A percentile compares a stretch with the other conserved stretches of the same genome.
phyloP scores from a whole-genome alignment of 1,140 invertebrate genomes.

The Chelonus insularis region DNA sequence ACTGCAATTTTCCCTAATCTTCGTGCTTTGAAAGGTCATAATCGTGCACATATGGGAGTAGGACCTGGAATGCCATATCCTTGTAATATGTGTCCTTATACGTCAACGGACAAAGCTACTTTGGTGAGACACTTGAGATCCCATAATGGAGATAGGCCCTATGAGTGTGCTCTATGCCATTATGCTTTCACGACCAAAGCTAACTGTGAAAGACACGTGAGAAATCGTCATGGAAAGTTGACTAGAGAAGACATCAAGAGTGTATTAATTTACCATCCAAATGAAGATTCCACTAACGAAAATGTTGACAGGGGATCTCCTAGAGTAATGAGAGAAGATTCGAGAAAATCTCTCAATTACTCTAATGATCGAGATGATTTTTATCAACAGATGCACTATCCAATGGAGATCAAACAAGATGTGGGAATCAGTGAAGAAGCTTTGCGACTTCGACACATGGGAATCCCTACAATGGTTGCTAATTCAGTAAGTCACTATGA shows the following conservation, averaged over 20 bases:
- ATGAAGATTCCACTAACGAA: constrained; percentile 77
- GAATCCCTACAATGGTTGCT: constrained; percentile 9
- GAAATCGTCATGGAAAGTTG: constrained; percentile 85
- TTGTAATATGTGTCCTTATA: constrained; percentile 91
- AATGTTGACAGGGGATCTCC: constrained; percentile 63
- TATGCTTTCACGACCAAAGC: constrained; percentile 96
- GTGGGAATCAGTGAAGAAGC: constrained; percentile 11
- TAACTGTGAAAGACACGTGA: constrained; percentile 86
- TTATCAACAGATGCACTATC: background rate
- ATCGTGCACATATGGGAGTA: constrained; percentile 74
- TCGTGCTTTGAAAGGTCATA: constrained; percentile 88
- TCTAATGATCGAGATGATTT: background rate
- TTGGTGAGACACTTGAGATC: constrained; percentile 86
- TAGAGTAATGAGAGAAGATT: constrained; percentile 45
- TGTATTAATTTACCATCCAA: constrained; percentile 83
- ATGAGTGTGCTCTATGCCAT: constrained; percentile 90
- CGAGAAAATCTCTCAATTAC: constrained; percentile 37
- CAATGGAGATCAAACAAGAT: background rate
- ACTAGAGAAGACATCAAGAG: constrained; percentile 84
- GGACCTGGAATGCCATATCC: constrained; percentile 75
- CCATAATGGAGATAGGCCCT: constrained; percentile 93
- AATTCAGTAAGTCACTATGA: constrained; percentile 29
- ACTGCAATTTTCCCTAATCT: constrained; percentile 82
- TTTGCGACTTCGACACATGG: constrained; percentile 15
- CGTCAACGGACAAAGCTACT: constrained; percentile 87